Base-by-base conservation (phyloP, 2,888 invertebrate genomes). In the Pristionchus japonicus region DNA sequence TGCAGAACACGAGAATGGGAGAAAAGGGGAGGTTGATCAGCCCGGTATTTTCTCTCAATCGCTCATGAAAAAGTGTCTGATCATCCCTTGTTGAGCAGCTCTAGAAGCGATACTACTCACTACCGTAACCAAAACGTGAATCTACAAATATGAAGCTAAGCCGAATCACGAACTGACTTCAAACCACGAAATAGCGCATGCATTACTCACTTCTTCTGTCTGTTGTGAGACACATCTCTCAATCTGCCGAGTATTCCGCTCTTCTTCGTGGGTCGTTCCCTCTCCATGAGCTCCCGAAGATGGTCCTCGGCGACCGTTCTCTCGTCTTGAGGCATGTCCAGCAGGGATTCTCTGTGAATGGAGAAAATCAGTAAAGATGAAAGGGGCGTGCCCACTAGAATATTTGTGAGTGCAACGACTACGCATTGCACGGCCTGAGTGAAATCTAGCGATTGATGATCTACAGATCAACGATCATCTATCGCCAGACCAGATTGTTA, bases 231-330 rank as follows among this genome's bases (percentile, higher is more conserved):
- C 92, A 94, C 85, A 92, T 95, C 91, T 89, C 94, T 89, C 64
- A 94, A 88, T 92, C 95, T 87, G 90, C 93, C 93, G 70, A 94
- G 87, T 34, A 94, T 89, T 13, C 93, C 93, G n/a, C 91, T 90
- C 87, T 93, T 93, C 89, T 93, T 93, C 4, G 89, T 86, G 34
- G 91, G 92, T 74, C 91, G 88, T 61, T 92, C 91, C 74, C 90
- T 89, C 27, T 90, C 90, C 17, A 89, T 88, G 83, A 93, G 83
- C 61, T 93, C 93, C 84, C 92, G 89, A 88, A 93, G 49, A 49
- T 93, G 92, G 27, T 93, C 93, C 87, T 91, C 93, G 4, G 93
- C 93, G 13, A 90, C 90, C 40, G 89, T 89, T 15, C 93, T 88
- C 77, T 94, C 93, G 49, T 93, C 94, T n/a, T 90, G 90, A 20